Evolutionary conservation across 2,888 invertebrate genomes (phyloP).

Genomic region (Coenonympha glycerion): DNA sequence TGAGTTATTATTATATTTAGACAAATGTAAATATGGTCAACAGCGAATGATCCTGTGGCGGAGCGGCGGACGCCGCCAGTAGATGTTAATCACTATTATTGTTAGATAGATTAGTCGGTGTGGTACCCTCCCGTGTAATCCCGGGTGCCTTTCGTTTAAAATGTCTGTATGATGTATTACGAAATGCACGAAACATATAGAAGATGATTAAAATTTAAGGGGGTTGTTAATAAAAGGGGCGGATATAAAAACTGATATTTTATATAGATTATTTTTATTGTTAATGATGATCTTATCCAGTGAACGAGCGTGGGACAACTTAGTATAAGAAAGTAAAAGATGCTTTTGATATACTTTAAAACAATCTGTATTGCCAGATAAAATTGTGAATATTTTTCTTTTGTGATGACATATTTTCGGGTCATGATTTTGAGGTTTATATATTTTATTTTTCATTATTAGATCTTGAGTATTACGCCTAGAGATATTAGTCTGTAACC

Average conservation of each 20-base stretch:
- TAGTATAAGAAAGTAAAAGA: slow-evolving; percentile 68
- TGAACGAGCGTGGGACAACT: slow-evolving; percentile 63
- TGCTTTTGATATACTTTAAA: slow-evolving; percentile 68
- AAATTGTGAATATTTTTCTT: slow-evolving; percentile 76
- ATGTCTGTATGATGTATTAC: slow-evolving; percentile 88
- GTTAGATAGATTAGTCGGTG: slow-evolving; percentile 76
- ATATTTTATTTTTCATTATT: slow-evolving; percentile 61
- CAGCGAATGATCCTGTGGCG: slow-evolving; percentile 52
- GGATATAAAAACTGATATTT: slow-evolving; percentile 63
- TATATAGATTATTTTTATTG: slow-evolving; percentile 70
- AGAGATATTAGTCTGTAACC: slow-evolving; percentile 56
- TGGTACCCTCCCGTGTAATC: slow-evolving; percentile 72
- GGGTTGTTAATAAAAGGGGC: too few relatives aligned
- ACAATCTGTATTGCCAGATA: slow-evolving; percentile 76
- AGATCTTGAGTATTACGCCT: slow-evolving; percentile 69
- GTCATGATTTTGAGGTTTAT: slow-evolving; percentile 69
- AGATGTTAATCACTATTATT: slow-evolving; percentile 71
- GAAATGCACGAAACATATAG: slow-evolving; percentile 93
- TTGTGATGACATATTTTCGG: slow-evolving; percentile 68
- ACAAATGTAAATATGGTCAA: slow-evolving; percentile 38
- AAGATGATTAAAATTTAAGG: slow-evolving; percentile 78
- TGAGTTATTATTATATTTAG: neutral
- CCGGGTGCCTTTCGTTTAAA: slow-evolving; percentile 72
- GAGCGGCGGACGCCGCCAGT: slow-evolving; percentile 53
- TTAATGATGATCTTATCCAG: slow-evolving; percentile 66